Conservation (phyloP, 2,888 invertebrate species). For the Mythimna impura region DNA sequence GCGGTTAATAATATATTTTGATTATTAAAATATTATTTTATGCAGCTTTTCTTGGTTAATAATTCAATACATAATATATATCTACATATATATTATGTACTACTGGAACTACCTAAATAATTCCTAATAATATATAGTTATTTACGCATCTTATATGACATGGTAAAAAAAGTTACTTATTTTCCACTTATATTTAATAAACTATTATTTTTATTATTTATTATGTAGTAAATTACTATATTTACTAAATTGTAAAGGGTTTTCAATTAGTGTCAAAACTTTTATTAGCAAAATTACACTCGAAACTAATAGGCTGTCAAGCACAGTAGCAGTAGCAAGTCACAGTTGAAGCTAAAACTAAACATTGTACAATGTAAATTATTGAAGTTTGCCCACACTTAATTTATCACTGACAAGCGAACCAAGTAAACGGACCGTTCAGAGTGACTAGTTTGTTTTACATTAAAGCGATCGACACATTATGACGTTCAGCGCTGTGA, state of each 20-base stretch:
- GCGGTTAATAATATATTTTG: constrained; percentile 22
- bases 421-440: constrained; percentile 5
- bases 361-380: constrained; percentile 14
- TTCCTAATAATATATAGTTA: no score
- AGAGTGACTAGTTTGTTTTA: neutral
- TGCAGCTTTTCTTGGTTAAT: neutral
- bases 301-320: constrained; percentile 5
- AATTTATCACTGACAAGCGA: neutral
- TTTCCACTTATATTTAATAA: neutral
- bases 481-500: no score
- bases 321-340: no score
- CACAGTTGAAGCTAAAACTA: constrained; percentile 5
- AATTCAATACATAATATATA: neutral
- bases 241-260: neutral
- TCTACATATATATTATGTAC: no score
- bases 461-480: no score
- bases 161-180: neutral
- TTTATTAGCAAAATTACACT: neutral
- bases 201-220: no score
- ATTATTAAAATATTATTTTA: constrained; percentile 1
- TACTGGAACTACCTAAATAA: no score
- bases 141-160: no score
- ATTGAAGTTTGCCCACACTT: neutral
- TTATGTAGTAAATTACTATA: neutral
- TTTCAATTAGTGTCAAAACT: neutral